A percentile compares a stretch with the other conserved stretches of the same genome.
Conservation (phyloP, 2,888 invertebrate genomes). For the Heteromyza rotundicornis region DNA sequence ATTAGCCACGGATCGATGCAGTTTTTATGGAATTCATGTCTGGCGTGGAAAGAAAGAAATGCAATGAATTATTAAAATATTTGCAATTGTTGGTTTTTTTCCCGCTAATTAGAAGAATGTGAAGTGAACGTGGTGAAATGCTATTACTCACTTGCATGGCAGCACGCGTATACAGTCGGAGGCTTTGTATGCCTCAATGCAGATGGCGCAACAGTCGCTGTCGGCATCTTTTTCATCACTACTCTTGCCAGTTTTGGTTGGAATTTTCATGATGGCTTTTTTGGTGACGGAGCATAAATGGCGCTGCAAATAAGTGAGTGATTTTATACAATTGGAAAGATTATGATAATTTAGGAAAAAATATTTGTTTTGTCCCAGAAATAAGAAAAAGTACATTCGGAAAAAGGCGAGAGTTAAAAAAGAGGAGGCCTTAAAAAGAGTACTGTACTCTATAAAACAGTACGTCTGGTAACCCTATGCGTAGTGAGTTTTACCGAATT, state of each 20-base stretch:
- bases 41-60: conserved; percentile 63
- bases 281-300: conserved; percentile 91
- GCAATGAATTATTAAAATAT: not conserved
- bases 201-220: conserved; percentile 92
- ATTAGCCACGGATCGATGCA: conserved; percentile 97
- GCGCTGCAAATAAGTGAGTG: conserved; percentile 75
- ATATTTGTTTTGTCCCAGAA: too few species aligned
- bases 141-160: conserved; percentile 87
- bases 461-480: too few species aligned
- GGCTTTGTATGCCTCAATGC: conserved; percentile 90
- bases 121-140: too few species aligned
- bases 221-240: conserved; percentile 89
- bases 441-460: too few species aligned
- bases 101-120: conserved; percentile 9
- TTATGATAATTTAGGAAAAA: too few species aligned
- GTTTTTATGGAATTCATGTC: conserved; percentile 93
- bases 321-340: too few species aligned
- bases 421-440: too few species aligned
- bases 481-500: too few species aligned
- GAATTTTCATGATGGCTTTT: conserved; percentile 91
- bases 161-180: conserved; percentile 86
- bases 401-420: too few species aligned
- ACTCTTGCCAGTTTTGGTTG: conserved; percentile 83
- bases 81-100: not conserved
- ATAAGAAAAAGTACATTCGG: too few species aligned